phyloP scores from a whole-genome alignment of 2,888 invertebrate genomes.

The Thelaira solivaga region DNA sequence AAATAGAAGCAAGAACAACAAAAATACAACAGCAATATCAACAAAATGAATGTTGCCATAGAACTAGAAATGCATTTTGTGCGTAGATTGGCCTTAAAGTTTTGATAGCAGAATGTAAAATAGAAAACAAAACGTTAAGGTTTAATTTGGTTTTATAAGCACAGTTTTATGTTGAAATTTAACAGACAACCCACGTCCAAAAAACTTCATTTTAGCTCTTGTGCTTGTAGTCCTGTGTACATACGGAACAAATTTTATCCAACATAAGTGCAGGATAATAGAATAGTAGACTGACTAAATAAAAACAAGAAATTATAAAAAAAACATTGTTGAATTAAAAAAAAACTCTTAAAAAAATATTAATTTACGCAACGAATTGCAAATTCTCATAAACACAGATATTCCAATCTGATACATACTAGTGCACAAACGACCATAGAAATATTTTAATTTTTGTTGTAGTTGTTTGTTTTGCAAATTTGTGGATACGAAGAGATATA shows the following conservation, averaged over 20 bases:
- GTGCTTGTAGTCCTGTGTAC: conserved; percentile 32
- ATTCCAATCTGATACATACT: background rate
- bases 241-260: conserved; percentile 48
- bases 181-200: background rate
- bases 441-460: conserved; percentile 29
- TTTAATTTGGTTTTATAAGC: too few species aligned
- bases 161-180: too few species aligned
- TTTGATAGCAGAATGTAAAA: background rate
- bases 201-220: conserved; percentile 8
- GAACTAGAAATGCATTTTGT: background rate
- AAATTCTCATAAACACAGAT: conserved; percentile 47
- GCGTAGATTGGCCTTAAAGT: background rate
- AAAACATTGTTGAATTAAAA: conserved; percentile 47
- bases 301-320: conserved; percentile 16
- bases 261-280: conserved; percentile 53
- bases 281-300: conserved; percentile 52
- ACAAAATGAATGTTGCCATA: conserved; percentile 34
- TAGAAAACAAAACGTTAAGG: background rate
- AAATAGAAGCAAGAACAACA: conserved; percentile 43
- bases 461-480: conserved; percentile 34
- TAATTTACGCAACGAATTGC: conserved; percentile 55
- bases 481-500: background rate
- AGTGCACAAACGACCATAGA: background rate
- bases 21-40: conserved; percentile 41
- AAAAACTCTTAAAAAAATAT: conserved; percentile 27